These are phyloP conservation scores for Recurvirostra avosetta DNA, from an alignment of 2,113 vertebrate genomes.

Conservation along the genomic window DNA sequence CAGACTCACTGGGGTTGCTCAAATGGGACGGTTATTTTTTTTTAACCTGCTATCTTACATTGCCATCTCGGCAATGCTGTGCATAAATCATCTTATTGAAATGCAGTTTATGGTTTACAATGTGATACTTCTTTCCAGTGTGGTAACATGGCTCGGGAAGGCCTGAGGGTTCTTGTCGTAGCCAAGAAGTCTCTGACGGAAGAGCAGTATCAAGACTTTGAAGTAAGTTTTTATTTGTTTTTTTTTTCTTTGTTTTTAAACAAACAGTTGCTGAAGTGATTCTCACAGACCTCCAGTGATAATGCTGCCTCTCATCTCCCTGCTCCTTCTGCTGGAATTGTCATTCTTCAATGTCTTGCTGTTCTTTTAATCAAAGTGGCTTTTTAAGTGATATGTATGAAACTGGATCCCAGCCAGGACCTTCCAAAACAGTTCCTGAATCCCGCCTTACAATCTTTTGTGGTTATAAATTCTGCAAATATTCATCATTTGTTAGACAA, in stretches of 20 bases:
- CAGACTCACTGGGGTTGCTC: not conserved
- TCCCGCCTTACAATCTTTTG: not conserved
- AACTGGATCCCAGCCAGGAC: not conserved
- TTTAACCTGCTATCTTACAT: not conserved
- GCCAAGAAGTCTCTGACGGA: constrained; percentile 95
- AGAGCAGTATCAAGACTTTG: constrained; percentile 97
- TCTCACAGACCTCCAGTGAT: not conserved
- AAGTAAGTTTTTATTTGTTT: constrained; percentile 74
- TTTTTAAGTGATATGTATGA: not conserved
- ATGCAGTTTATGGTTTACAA: not conserved
- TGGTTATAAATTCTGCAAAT: not conserved
- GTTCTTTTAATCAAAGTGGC: not conserved
- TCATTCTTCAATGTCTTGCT: not conserved
- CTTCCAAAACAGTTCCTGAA: not conserved
- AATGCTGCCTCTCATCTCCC: not conserved
- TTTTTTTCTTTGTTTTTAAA: not conserved
- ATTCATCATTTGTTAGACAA: not conserved
- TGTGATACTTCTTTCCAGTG: constrained; percentile 76
- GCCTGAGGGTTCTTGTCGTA: constrained; percentile 92
- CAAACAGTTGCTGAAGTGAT: not conserved
- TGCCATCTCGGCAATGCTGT: not conserved
- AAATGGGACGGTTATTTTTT: not conserved
- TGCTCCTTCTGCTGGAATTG: not conserved
- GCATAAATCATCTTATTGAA: not conserved
- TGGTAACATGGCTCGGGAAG: constrained; percentile 97